Base-by-base conservation (phyloP, 2,797 vertebrate genomes). In the Parauchenoglanis punctatus region DNA sequence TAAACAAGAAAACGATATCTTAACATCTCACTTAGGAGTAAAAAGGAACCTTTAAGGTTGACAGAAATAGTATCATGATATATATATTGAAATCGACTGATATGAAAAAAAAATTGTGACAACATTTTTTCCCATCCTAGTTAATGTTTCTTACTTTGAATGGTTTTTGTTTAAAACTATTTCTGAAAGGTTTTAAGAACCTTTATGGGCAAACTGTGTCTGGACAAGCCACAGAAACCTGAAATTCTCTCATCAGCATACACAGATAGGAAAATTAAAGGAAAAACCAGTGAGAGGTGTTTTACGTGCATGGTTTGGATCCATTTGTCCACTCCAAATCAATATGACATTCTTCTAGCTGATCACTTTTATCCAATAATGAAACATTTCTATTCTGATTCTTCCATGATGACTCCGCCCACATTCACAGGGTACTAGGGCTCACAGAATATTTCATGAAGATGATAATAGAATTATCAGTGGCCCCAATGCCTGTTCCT, bases 301-400 rank as follows among this genome's bases (percentile, higher is more conserved):
- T 65, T 65, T 65, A 65, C 61, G 12, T n/a, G 11, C 25, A n/a
- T 28, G 25, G 61, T 65, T 65, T n/a, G 25, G 61, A n/a, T 65
- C 61, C 61, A 65, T 65, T 63, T 63, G 59, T n/a, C 59, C 59
- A n/a, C 59, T 65, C 61, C 61, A 65, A 65, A n/a, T 65, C 61
- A 65, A 65, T 12, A n/a, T 2, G 23, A 65, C n/a, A 65, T 12
- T 65, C 11, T 65, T n/a, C 61, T 65, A 25, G 11, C 25, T 65
- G 61, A 12, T 28, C 61, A 65, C 25, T 65, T 61, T 65, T n/a
- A 65, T n/a, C 25, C 25, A 3, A n/a, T 59, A 59, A 59, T 20
- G 18, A 59, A 59, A 23, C 23, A 18, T 3, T 72, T 72, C 18
- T 72, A 40, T 75, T 25, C 44, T 23, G 70, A 11, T 23, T 73